phyloP scores from a whole-genome alignment of 2,797 vertebrate species.

The Coendou prehensilis region DNA sequence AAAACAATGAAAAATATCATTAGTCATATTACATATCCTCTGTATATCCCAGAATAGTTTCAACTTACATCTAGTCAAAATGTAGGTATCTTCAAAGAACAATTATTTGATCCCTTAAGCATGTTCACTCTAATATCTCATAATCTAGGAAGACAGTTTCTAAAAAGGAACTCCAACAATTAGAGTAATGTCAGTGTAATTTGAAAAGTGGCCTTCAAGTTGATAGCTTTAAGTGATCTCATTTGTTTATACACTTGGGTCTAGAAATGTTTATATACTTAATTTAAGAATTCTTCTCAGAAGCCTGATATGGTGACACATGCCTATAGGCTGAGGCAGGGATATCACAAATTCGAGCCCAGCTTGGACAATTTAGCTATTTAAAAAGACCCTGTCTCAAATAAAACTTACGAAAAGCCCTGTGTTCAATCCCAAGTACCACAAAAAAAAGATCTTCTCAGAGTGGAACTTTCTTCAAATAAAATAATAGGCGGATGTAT shows the following conservation, averaged over 20 bases:
- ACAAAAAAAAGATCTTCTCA: neutral
- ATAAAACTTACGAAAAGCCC: neutral
- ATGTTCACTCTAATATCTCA: neutral
- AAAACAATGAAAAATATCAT: constrained; percentile 32
- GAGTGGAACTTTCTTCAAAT: neutral
- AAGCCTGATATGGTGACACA: neutral
- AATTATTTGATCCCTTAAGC: neutral
- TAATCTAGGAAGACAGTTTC: neutral
- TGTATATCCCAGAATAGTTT: neutral
- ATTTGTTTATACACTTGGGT: neutral
- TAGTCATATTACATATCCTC: constrained; percentile 16
- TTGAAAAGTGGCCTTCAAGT: neutral
- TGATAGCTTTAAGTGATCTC: neutral
- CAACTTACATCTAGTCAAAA: neutral
- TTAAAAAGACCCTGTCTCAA: neutral
- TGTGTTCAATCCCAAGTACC: neutral
- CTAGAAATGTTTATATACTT: constrained; percentile 1
- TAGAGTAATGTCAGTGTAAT: neutral
- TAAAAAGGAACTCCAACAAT: neutral
- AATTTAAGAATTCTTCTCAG: constrained; percentile 17
- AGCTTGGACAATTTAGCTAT: neutral
- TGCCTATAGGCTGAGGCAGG: neutral
- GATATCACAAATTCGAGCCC: neutral
- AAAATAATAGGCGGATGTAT: neutral
- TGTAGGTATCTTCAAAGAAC: neutral